Percentiles rank a stretch among this genome's conserved stretches.
These are phyloP conservation scores for Ennomos erosarius DNA, from an alignment of 2,888 invertebrate genomes.

Conservation along the genomic window DNA sequence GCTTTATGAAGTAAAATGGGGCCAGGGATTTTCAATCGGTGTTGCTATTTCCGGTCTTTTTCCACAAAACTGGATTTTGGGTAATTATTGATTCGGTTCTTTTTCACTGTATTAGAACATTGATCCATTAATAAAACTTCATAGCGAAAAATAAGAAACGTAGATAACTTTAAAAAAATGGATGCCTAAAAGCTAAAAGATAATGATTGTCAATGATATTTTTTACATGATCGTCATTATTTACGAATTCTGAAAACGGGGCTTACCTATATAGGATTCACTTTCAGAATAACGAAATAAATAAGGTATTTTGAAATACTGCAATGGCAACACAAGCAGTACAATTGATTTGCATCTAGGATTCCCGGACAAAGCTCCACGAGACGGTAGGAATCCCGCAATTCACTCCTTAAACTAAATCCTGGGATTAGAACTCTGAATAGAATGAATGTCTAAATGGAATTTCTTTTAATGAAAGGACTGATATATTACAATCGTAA, in stretches of 20 bases:
- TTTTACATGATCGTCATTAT: too few species aligned
- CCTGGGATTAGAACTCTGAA: constrained; percentile 63
- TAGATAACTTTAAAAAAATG: too few species aligned
- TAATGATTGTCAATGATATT: too few species aligned
- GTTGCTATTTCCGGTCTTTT: constrained; percentile 13
- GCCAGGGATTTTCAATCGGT: constrained; percentile 13
- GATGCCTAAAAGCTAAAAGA: too few species aligned
- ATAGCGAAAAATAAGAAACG: too few species aligned
- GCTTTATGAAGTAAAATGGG: constrained; percentile 56
- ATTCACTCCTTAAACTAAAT: constrained; percentile 66
- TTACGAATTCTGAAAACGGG: too few species aligned
- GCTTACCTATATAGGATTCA: too few species aligned
- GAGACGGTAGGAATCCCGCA: constrained; percentile 63
- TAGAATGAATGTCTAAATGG: constrained; percentile 50
- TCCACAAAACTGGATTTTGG: neutral
- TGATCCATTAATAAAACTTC: too few species aligned
- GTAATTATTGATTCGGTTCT: too few species aligned
- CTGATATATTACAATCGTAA: constrained; percentile 14
- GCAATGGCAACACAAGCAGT: constrained; percentile 39
- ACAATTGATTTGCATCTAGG: constrained; percentile 74
- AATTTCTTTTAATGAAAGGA: constrained; percentile 48
- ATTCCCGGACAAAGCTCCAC: constrained; percentile 63
- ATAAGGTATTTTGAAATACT: neutral
- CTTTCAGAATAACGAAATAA: neutral
- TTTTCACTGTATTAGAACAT: too few species aligned